These are phyloP conservation scores for Apamea anceps DNA, from an alignment of 2,888 invertebrate species.

Conservation along the genomic window DNA sequence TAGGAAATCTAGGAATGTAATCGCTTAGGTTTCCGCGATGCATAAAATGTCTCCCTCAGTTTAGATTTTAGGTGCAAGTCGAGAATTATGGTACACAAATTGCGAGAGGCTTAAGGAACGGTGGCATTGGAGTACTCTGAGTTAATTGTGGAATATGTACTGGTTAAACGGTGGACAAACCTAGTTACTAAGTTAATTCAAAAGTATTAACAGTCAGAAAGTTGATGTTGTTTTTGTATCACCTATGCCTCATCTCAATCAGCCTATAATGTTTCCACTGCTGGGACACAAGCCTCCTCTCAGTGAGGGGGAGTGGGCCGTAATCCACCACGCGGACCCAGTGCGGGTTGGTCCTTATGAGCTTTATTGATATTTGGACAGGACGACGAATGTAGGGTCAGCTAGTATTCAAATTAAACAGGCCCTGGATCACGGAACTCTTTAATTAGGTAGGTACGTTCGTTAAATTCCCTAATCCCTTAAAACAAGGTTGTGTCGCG, in stretches of 20 bases:
- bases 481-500: conserved; percentile 38
- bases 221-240: neutral
- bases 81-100: neutral
- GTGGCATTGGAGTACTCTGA: too few relatives aligned
- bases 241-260: neutral
- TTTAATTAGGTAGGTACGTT: conserved; percentile 26
- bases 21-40: neutral
- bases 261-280: too few relatives aligned
- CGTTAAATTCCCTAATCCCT: conserved; percentile 46
- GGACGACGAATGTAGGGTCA: too few relatives aligned
- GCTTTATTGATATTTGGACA: too few relatives aligned
- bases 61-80: neutral
- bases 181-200: neutral
- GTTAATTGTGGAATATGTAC: neutral
- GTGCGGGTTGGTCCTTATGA: too few relatives aligned
- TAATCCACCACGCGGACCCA: too few relatives aligned
- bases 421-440: neutral
- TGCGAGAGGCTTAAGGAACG: neutral
- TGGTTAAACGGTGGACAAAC: neutral
- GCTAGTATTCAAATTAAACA: too few relatives aligned
- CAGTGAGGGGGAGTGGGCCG: too few relatives aligned
- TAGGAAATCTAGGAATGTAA: neutral
- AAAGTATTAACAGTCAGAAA: neutral
- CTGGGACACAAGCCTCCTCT: too few relatives aligned
- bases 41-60: neutral